These are phyloP conservation scores for Ectemnius cavifrons DNA, from an alignment of 2,888 invertebrate genomes.

Conservation along the genomic window DNA sequence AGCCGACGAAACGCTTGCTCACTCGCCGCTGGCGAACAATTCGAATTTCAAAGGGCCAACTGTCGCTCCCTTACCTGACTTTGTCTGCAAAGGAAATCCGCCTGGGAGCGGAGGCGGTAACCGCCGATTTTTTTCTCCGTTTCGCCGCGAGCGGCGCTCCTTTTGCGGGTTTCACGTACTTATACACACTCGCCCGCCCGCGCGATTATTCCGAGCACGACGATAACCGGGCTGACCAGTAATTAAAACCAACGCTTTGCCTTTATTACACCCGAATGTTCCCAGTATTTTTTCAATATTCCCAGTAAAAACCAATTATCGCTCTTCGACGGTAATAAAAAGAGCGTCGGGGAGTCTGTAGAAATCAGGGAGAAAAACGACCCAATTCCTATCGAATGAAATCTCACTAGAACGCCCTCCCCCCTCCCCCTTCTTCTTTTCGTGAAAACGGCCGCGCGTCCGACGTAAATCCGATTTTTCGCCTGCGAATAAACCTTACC, in stretches of 20 bases:
- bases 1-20: conserved; percentile 74
- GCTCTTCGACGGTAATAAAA: too few species aligned
- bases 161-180: neutral
- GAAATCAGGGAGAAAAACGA: too few species aligned
- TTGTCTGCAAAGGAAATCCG: conserved; percentile 58
- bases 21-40: conserved; percentile 71
- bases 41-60: conserved; percentile 71
- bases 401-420: too few species aligned
- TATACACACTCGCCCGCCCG: too few species aligned
- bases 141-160: neutral
- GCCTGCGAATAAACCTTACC: neutral
- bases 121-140: conserved; percentile 32
- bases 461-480: neutral
- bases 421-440: too few species aligned
- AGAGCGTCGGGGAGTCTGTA: too few species aligned
- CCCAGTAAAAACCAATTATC: too few species aligned
- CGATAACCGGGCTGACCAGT: neutral
- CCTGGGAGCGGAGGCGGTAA: conserved; percentile 37
- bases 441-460: neutral
- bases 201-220: neutral
- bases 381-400: too few species aligned
- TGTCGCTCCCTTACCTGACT: conserved; percentile 60
- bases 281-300: too few species aligned
- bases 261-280: too few species aligned
- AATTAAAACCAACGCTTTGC: neutral